Base-by-base conservation (phyloP, 2,888 invertebrate species). In the Macrophya annulata region DNA sequence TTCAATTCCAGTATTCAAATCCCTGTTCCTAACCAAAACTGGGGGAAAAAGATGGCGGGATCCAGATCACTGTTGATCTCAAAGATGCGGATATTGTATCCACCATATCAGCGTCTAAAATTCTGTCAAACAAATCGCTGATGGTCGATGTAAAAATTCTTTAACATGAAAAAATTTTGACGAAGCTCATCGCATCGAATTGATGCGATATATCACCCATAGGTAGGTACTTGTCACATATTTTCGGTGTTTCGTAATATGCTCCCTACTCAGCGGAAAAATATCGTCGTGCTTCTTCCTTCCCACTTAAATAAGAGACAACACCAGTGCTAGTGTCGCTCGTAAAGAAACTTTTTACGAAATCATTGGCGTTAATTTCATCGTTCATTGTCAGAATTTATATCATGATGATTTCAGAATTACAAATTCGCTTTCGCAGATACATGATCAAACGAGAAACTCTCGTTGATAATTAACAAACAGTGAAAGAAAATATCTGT, bases 1-100 rank as follows among this genome's bases (percentile, higher is more conserved):
- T 77, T 77, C 77, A 51, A 51, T 51, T 77, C 15, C 51, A 31
- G 48, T 77, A 77, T 77, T 77, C 45, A 45, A 43, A 74, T 74
- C 48, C 12, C 21, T 48, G 43, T 9, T 8, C 45, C 45, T 45
- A 21, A 74, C 21, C 74, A 12, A 15, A 74, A 21, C 74, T 25
- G 21, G 21, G 74, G 45, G 4, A 12, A 15, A 17, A 68, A 74
- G 45, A 45, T 37, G 40, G 6, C n/a, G 17, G 9, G 10, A 17
- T 43, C 8, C n/a, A 17, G 48, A 76, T 76, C 48, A 31, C 25
- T 15, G 48, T 25, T 25, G 48, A 31, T 77, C 31, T 51, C 51
- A 55, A 55, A 9, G 74, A 43, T 45, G 45, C 12, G 40, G 10
- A n/a, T 55, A 72, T 72, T 31, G 45, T 15, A 43, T 74, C 45